Percentiles rank a stretch among this genome's conserved stretches.
phyloP scores from a whole-genome alignment of 2,888 invertebrate genomes.

The Apodemia zela region DNA sequence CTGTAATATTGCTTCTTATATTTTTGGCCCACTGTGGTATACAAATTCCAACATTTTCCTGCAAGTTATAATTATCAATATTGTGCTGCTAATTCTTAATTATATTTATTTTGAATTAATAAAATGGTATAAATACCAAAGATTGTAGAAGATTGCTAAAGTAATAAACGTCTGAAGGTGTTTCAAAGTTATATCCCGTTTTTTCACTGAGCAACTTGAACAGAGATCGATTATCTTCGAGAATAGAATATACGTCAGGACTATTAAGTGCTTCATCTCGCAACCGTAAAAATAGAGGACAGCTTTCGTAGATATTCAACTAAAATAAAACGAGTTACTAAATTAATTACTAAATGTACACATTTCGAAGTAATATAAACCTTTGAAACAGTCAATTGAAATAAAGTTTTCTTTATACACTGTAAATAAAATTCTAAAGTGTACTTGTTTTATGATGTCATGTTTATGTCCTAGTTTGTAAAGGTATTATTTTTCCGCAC shows the following conservation, averaged over 20 bases:
- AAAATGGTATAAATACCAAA: conserved; percentile 48
- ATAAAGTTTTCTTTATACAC: no score
- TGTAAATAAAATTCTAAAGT: no score
- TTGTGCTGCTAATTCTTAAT: not conserved
- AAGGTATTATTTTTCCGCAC: no score
- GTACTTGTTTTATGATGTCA: no score
- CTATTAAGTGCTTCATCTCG: conserved; percentile 47
- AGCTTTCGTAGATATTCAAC: conserved; percentile 67
- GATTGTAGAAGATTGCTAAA: conserved; percentile 71
- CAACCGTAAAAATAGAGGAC: conserved; percentile 53
- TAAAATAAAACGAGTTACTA: conserved; percentile 31
- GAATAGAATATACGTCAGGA: conserved; percentile 46
- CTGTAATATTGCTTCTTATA: conserved; percentile 11
- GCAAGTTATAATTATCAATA: conserved; percentile 32
- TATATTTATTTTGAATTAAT: not conserved
- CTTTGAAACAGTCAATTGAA: no score
- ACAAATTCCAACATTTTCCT: conserved; percentile 46
- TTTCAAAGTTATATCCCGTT: conserved; percentile 58
- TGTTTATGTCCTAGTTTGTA: no score
- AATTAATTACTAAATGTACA: no score
- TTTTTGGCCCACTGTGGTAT: conserved; percentile 43
- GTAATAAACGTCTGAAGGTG: conserved; percentile 61
- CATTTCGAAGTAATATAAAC: no score
- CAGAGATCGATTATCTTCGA: conserved; percentile 49
- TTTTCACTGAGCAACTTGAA: conserved; percentile 48